These are phyloP conservation scores for Brachymystax lenok DNA, from an alignment of 2,797 vertebrate genomes.

Conservation along the genomic window DNA sequence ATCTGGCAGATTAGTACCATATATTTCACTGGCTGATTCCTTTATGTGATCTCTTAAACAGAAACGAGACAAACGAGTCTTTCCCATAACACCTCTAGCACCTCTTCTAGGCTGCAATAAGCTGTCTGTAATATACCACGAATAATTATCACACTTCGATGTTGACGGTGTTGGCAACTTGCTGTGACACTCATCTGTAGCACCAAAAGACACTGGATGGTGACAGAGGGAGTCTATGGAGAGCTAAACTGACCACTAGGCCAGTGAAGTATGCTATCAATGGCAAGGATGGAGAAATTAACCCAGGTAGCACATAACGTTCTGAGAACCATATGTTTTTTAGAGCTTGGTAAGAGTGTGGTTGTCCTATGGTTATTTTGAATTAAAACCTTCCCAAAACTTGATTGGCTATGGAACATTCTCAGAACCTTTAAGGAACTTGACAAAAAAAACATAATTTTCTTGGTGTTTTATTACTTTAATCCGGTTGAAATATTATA, in stretches of 20 bases:
- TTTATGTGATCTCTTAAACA: constrained; percentile 4
- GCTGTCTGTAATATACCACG: neutral
- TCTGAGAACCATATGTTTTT: too few relatives aligned
- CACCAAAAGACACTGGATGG: neutral
- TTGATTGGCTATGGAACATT: too few relatives aligned
- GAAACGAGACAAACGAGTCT: neutral
- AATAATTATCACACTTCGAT: neutral
- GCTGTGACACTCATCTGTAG: neutral
- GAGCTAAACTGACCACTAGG: neutral
- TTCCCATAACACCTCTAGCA: neutral
- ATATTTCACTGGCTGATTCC: constrained; percentile 7
- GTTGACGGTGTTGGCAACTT: neutral
- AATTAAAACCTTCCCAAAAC: too few relatives aligned
- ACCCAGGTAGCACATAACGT: too few relatives aligned
- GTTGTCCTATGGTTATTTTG: too few relatives aligned
- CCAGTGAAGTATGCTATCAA: neutral
- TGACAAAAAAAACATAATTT: too few relatives aligned
- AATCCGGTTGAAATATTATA: too few relatives aligned
- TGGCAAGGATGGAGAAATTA: neutral
- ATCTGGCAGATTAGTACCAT: constrained; percentile 22
- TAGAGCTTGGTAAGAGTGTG: too few relatives aligned
- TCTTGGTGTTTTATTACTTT: too few relatives aligned
- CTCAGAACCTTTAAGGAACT: too few relatives aligned
- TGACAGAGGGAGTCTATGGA: neutral
- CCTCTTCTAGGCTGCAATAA: too few relatives aligned